These are phyloP conservation scores for Danio kyathit DNA, from an alignment of 2,797 vertebrate species.

Conservation along the genomic window DNA sequence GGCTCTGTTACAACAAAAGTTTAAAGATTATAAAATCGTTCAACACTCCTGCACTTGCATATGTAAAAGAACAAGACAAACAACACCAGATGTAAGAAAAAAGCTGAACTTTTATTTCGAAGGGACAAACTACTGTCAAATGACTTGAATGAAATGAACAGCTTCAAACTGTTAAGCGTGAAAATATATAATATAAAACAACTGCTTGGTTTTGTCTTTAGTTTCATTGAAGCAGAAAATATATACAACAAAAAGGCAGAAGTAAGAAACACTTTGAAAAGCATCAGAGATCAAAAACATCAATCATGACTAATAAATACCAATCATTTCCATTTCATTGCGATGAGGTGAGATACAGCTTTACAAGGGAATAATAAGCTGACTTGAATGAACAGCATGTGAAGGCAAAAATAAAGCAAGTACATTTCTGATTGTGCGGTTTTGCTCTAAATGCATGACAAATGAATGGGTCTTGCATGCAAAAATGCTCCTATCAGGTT, in stretches of 20 bases:
- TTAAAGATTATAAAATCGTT: too few species aligned
- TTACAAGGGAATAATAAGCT: constrained; percentile 79
- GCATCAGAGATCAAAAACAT: constrained; percentile 84
- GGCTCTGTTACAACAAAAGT: too few species aligned
- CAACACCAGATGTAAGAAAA: constrained; percentile 51
- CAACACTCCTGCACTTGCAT: too few species aligned
- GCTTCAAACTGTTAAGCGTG: constrained; percentile 87
- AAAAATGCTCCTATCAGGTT: constrained; percentile 75
- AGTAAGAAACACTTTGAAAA: constrained; percentile 83
- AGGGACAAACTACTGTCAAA: constrained; percentile 93
- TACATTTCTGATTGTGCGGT: constrained; percentile 78
- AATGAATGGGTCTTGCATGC: constrained; percentile 81
- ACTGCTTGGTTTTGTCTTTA: constrained; percentile 84
- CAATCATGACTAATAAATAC: constrained; percentile 90
- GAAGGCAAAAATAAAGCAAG: constrained; percentile 80
- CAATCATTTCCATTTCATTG: constrained; percentile 82
- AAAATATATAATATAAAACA: constrained; percentile 88
- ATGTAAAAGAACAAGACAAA: neutral
- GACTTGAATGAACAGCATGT: constrained; percentile 77
- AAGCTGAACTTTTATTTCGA: constrained; percentile 88
- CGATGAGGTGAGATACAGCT: constrained; percentile 79
- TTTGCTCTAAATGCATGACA: constrained; percentile 81
- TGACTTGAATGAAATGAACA: constrained; percentile 91
- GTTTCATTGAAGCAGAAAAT: constrained; percentile 91
- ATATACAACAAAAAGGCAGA: constrained; percentile 92